These are phyloP conservation scores for Andrena bucephala DNA, from an alignment of 2,888 invertebrate species.

Conservation along the genomic window DNA sequence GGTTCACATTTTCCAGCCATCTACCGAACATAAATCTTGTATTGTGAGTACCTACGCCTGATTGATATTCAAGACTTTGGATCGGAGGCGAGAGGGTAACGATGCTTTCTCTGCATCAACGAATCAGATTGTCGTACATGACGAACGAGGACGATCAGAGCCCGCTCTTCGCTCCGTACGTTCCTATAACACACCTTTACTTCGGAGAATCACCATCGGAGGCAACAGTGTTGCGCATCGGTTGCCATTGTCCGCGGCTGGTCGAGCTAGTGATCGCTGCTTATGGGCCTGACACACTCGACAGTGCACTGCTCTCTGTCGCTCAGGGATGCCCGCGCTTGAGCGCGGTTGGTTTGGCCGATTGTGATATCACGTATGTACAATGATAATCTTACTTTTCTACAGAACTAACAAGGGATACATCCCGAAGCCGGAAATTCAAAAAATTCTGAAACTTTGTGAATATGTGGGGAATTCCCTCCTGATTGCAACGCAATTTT, in stretches of 20 bases:
- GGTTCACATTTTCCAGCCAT: constrained; percentile 77
- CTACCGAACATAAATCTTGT: constrained; percentile 80
- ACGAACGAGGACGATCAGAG: constrained; percentile 79
- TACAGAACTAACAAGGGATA: neutral
- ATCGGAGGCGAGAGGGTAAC: neutral
- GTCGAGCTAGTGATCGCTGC: constrained; percentile 81
- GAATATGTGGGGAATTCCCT: too few relatives aligned
- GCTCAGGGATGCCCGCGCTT: constrained; percentile 79
- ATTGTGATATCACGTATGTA: constrained; percentile 81
- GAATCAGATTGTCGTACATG: constrained; percentile 77
- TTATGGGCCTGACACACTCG: constrained; percentile 77
- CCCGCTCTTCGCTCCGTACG: constrained; percentile 74
- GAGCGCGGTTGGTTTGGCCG: constrained; percentile 80
- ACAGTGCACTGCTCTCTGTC: constrained; percentile 75
- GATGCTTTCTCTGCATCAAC: constrained; percentile 4
- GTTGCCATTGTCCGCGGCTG: constrained; percentile 78
- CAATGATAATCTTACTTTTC: neutral
- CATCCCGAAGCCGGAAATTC: too few relatives aligned
- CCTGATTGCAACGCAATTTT: too few relatives aligned
- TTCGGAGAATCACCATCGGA: constrained; percentile 80
- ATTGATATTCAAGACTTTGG: too few relatives aligned
- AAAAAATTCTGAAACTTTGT: too few relatives aligned
- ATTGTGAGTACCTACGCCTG: constrained; percentile 74
- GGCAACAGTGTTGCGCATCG: constrained; percentile 73
- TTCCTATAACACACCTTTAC: constrained; percentile 82